Evolutionary conservation across 1,140 invertebrate species (phyloP), one percentile per base, ranked within the genome.

Genomic region (Drosophila athabasca): DNA sequence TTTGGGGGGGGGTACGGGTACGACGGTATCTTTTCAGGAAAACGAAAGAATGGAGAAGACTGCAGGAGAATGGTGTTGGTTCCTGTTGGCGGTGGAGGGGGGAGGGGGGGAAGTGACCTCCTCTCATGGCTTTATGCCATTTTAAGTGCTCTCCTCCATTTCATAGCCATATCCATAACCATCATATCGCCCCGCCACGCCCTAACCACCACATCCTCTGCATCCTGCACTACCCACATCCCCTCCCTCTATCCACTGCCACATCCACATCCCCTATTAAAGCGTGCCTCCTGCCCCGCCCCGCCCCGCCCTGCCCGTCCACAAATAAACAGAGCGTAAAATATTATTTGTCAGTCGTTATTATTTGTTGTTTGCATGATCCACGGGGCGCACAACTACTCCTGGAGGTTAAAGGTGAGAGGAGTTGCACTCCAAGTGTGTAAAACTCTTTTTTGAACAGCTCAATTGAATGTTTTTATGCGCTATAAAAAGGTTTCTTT

Each of bases 271-370:
- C 78, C 59, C 79, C 79, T 72, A 78, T 83, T 79, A 82, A 85
- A 83, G 75, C 49, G 53, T 8, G 7, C 1, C 29, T 3, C 2
- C 8, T 0, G 2, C 8, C 7, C 8, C 1, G 17, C 17, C 17
- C 26, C 2, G 26, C 26, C 6, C 1, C 26, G 1, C 26, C 6
- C 26, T 29, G 4, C 68, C 35, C 39, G 65, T 60, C 46, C 48
- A 35, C 71, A 82, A 83, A 76, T 79, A 83, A 88, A 83, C 84
- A 88, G 72, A 83, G 76, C 79, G 77, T 89, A 67, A 88, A 89
- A 83, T 88, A 89, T 83, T 62, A 62, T 62, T 79, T 79, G 35
- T 39, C 35, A 39, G 64, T 79, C 60, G 72, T 73, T 79, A 68
- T 55, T 3, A 62, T 55, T 11, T 57, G 53, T 65, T 84, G 52